These are phyloP conservation scores for Pinctada fucata DNA, from an alignment of 2,888 invertebrate species.

Conservation along the genomic window DNA sequence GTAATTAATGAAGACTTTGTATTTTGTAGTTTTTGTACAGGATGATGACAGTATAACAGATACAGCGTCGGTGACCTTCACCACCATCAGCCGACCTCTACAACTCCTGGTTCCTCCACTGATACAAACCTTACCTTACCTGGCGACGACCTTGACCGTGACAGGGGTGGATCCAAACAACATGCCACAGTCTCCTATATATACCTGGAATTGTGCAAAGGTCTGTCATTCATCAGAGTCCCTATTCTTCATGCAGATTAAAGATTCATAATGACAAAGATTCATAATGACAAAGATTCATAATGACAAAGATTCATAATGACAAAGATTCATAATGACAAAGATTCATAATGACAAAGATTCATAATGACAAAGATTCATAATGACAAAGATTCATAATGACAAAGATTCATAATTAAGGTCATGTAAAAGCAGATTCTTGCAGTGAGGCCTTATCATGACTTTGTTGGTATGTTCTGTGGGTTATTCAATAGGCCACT, in stretches of 20 bases:
- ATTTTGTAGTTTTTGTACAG: constrained; percentile 24
- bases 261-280: too few species aligned
- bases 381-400: background rate
- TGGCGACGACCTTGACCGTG: constrained; percentile 14
- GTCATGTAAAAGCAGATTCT: background rate
- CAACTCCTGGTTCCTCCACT: constrained; percentile 8
- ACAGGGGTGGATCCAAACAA: constrained; percentile 25
- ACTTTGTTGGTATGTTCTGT: too few species aligned
- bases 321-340: too few species aligned
- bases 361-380: too few species aligned
- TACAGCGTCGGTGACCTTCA: constrained; percentile 16
- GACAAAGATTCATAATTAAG: background rate
- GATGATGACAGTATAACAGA: constrained; percentile 8
- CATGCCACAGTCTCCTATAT: constrained; percentile 16
- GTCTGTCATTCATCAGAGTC: constrained; percentile 5
- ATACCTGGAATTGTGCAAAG: constrained; percentile 23
- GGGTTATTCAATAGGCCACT: too few species aligned
- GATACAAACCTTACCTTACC: constrained; percentile 13
- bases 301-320: too few species aligned
- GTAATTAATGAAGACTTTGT: background rate
- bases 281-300: too few species aligned
- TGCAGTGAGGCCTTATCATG: background rate
- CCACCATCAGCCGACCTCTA: constrained; percentile 30
- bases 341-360: too few species aligned
- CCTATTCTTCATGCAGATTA: background rate